Percentiles rank a stretch among this genome's conserved stretches.
phyloP scores from a whole-genome alignment of 1,140 invertebrate species.

The Zaprionus gabonicus region DNA sequence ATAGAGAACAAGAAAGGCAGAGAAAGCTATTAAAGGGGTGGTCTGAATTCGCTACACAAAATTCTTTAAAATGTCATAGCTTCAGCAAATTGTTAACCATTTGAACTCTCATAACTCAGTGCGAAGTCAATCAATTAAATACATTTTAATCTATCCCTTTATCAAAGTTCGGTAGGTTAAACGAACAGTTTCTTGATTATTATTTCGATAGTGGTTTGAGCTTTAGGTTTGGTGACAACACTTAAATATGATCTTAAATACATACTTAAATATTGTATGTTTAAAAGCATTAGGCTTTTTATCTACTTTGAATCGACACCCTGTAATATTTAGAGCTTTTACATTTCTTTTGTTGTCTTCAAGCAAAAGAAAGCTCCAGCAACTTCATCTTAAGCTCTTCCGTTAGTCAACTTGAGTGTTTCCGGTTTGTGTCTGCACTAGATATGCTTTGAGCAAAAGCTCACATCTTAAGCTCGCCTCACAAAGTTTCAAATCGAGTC shows the following conservation, averaged over 20 bases:
- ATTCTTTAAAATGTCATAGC: too few relatives aligned
- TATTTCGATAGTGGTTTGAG: too few relatives aligned
- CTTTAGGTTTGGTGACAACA: too few relatives aligned
- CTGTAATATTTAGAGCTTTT: constrained; percentile 30
- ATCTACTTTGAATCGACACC: constrained; percentile 8
- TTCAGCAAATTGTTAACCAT: neutral
- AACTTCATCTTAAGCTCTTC: constrained; percentile 55
- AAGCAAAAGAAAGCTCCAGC: constrained; percentile 47
- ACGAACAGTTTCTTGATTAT: too few relatives aligned
- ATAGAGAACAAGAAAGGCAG: neutral
- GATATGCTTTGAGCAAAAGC: constrained; percentile 22
- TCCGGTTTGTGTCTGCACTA: constrained; percentile 63
- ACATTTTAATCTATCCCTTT: too few relatives aligned
- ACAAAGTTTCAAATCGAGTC: constrained; percentile 10
- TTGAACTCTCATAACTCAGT: neutral
- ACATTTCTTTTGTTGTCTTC: constrained; percentile 14
- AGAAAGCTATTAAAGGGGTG: neutral
- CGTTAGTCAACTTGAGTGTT: neutral
- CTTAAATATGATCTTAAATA: too few relatives aligned
- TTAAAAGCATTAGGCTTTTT: too few relatives aligned
- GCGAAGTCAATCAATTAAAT: too few relatives aligned
- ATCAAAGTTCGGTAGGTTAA: too few relatives aligned
- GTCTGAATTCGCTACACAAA: neutral
- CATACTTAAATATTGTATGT: too few relatives aligned
- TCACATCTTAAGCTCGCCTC: constrained; percentile 19